Evolutionary conservation across 2,113 vertebrate species (phyloP).

Genomic region (Phalacrocorax pelagicus): DNA sequence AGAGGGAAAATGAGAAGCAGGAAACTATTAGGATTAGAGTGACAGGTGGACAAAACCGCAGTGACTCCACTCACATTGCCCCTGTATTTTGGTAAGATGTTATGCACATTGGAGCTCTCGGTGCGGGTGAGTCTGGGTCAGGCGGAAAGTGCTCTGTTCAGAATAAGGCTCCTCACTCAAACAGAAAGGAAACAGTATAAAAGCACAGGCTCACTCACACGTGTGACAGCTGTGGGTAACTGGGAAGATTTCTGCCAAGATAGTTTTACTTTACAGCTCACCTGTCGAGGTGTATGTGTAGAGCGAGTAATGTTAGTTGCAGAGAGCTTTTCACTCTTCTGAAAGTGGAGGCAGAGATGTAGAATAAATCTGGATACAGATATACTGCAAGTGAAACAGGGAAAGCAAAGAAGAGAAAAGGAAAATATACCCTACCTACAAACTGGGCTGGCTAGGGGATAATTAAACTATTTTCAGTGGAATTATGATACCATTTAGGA

Average conservation of each 20-base stretch:
- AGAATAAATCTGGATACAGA: neutral
- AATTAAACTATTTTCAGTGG: neutral
- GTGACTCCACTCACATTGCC: neutral
- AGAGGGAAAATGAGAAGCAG: neutral
- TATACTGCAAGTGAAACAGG: neutral
- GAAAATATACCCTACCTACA: neutral
- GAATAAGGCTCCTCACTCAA: neutral
- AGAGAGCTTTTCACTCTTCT: neutral
- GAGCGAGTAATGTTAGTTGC: neutral
- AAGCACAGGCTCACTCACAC: neutral
- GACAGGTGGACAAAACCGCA: neutral
- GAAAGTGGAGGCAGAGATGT: neutral
- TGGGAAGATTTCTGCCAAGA: slow-evolving; percentile 7
- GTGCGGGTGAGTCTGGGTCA: slow-evolving; percentile 2
- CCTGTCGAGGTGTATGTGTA: neutral
- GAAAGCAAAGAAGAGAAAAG: neutral
- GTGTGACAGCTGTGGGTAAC: neutral
- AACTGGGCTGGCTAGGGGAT: neutral
- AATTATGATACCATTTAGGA: neutral
- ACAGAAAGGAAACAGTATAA: neutral
- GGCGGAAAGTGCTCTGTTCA: neutral
- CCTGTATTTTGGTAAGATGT: neutral
- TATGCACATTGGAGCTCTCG: neutral
- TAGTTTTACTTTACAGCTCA: neutral
- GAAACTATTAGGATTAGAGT: neutral